phyloP scores from a whole-genome alignment of 2,113 vertebrate genomes.

The Calidris pugnax region DNA sequence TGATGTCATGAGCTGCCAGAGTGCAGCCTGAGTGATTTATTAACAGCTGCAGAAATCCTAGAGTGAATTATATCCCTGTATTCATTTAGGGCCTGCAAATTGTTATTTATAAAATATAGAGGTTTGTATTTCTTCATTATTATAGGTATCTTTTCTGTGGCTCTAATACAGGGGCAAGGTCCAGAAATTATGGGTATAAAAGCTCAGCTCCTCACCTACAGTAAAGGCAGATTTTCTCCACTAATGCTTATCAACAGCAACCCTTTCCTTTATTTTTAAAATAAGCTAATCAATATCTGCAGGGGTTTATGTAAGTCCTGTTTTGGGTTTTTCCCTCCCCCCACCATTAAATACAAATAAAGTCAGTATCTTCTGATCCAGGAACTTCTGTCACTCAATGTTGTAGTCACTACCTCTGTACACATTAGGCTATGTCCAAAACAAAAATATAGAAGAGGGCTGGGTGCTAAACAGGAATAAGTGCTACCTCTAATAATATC shows the following conservation, averaged over 20 bases:
- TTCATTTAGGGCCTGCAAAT: neutral
- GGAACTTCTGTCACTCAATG: neutral
- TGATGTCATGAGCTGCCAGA: slow-evolving; percentile 57
- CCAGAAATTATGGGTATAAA: neutral
- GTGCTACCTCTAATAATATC: neutral
- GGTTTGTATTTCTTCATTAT: neutral
- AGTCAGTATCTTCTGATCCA: neutral
- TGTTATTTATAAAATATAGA: neutral
- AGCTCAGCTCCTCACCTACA: neutral
- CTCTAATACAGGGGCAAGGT: neutral
- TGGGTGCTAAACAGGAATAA: neutral
- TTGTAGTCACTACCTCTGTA: neutral
- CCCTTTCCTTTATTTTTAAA: neutral
- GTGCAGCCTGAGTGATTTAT: slow-evolving; percentile 57
- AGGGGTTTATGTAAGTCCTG: neutral
- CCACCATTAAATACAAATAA: neutral
- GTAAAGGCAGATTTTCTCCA: neutral
- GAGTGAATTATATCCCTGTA: slow-evolving; percentile 26
- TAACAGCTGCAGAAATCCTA: slow-evolving; percentile 55
- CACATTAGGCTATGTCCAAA: neutral
- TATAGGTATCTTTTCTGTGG: neutral
- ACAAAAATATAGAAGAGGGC: neutral
- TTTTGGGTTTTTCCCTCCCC: neutral
- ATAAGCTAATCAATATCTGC: neutral
- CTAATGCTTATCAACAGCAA: neutral